phyloP scores from a whole-genome alignment of 2,888 invertebrate genomes.

The Dynastes hyllus region DNA sequence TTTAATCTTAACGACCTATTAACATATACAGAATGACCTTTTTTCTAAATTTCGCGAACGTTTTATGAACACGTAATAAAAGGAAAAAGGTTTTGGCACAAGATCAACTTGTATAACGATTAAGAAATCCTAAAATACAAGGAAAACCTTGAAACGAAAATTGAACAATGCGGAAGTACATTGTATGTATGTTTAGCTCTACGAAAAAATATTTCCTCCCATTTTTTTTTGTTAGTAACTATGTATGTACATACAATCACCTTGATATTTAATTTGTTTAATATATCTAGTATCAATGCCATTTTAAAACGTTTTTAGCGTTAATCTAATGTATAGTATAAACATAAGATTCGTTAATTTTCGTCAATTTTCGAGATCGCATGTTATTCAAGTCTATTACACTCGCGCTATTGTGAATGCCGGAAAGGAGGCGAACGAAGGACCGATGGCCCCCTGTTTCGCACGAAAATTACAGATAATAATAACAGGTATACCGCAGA shows the following conservation, averaged over 20 bases:
- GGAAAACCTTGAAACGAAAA: conserved; percentile 18
- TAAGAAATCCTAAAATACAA: conserved; percentile 16
- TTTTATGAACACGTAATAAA: background rate
- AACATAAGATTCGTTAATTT: too few species aligned
- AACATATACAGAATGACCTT: background rate
- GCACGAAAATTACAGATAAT: conserved; percentile 16
- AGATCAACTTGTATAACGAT: conserved; percentile 2
- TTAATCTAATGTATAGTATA: too few species aligned
- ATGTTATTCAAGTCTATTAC: background rate
- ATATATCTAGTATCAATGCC: conserved; percentile 6
- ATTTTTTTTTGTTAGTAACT: background rate
- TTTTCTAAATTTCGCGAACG: background rate
- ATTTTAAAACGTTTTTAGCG: background rate
- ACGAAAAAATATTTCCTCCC: conserved; percentile 14
- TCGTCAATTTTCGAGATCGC: conserved; percentile 24
- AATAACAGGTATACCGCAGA: conserved; percentile 35
- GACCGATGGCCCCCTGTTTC: conserved; percentile 1
- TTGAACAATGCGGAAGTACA: conserved; percentile 33
- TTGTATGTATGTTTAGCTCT: background rate
- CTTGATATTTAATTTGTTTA: conserved; percentile 30
- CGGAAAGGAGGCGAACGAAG: conserved; percentile 19
- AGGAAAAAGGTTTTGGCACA: conserved; percentile 28
- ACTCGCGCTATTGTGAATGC: conserved; percentile 9
- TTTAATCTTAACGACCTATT: background rate
- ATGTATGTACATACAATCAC: background rate